Conservation (phyloP, 1,140 invertebrate genomes). For the Drosophila mayri region DNA sequence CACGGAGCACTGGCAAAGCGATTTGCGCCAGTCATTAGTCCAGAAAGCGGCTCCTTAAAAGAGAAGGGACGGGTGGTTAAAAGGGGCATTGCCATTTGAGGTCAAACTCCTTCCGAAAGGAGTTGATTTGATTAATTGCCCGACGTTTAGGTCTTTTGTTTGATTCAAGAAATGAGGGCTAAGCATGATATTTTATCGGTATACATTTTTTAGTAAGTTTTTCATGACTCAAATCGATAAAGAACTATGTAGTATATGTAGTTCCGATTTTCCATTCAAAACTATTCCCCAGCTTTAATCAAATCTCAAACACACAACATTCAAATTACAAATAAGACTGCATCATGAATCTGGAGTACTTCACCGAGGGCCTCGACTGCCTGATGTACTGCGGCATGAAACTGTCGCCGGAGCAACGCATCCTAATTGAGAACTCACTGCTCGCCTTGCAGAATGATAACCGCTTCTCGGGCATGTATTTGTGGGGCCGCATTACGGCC, state of each 20-base stretch:
- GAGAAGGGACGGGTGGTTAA: background rate
- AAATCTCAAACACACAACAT: slow-evolving; percentile 21
- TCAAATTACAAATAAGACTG: slow-evolving; percentile 20
- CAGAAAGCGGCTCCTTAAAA: slow-evolving; percentile 87
- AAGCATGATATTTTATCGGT: background rate
- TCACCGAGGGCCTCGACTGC: slow-evolving; percentile 72
- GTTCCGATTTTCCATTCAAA: slow-evolving; percentile 16
- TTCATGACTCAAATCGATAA: too few relatives aligned
- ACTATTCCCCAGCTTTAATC: background rate
- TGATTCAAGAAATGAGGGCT: background rate
- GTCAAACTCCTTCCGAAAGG: background rate
- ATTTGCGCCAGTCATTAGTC: slow-evolving; percentile 90
- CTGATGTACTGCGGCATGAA: slow-evolving; percentile 87
- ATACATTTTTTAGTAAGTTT: too few relatives aligned
- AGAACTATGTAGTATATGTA: background rate
- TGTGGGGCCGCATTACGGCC: slow-evolving; percentile 91
- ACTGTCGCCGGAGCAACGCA: slow-evolving; percentile 88
- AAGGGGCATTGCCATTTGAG: background rate
- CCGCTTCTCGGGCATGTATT: slow-evolving; percentile 90
- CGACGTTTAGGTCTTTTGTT: background rate
- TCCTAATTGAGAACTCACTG: slow-evolving; percentile 89
- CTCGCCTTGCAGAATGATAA: slow-evolving; percentile 90
- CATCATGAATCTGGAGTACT: slow-evolving; percentile 79
- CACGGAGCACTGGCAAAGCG: slow-evolving; percentile 89
- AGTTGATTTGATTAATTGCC: slow-evolving; percentile 12